Percentiles rank a stretch among this genome's conserved stretches.
Evolutionary conservation across 2,113 vertebrate genomes (phyloP).

Genomic region (Nettapus auritus): DNA sequence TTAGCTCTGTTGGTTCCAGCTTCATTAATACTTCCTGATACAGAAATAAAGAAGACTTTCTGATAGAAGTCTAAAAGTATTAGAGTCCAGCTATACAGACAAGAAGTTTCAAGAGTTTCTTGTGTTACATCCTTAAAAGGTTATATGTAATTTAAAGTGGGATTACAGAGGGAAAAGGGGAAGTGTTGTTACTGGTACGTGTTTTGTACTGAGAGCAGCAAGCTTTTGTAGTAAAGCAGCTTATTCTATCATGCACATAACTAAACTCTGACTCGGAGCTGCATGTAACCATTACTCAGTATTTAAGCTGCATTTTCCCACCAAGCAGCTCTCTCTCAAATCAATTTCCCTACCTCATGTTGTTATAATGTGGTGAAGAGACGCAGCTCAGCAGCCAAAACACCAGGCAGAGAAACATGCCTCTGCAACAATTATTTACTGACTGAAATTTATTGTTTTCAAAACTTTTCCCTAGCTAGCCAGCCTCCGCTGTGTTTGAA

Average conservation of each 20-base stretch:
- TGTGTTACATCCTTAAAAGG: background rate
- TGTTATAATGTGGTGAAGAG: background rate
- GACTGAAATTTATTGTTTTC: background rate
- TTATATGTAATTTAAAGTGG: background rate
- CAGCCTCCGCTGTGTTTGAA: background rate
- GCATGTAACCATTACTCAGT: background rate
- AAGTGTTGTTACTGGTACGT: background rate
- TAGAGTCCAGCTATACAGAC: background rate
- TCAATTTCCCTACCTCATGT: background rate
- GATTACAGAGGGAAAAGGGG: background rate
- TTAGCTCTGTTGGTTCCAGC: background rate
- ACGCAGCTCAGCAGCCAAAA: background rate
- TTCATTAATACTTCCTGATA: background rate
- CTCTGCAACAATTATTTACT: background rate
- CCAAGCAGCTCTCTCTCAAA: background rate
- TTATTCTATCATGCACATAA: fast-evolving
- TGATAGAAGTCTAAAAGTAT: background rate
- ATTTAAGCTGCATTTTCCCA: background rate
- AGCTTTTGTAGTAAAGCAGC: background rate
- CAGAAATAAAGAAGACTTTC: background rate
- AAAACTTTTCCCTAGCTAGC: background rate
- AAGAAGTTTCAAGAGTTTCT: background rate
- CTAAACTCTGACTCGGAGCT: background rate
- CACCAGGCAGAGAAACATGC: background rate
- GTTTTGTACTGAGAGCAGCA: background rate